These are phyloP conservation scores for Ciona savignyi DNA, from an alignment of 23 tunicate genomes.

Conservation along the genomic window DNA sequence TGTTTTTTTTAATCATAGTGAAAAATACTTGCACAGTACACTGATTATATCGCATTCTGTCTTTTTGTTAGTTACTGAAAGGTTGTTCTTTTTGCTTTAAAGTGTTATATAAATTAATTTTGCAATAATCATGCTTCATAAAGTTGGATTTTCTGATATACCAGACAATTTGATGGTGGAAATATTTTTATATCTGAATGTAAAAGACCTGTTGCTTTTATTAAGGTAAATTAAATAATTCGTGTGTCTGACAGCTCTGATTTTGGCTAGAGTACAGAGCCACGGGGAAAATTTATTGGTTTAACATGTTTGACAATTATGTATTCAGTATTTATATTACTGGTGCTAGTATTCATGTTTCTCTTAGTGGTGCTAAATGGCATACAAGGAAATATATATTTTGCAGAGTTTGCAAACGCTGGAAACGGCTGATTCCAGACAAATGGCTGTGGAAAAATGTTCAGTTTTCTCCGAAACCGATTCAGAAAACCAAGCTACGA, in stretches of 20 bases:
- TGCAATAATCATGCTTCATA: neutral
- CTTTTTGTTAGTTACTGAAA: too few relatives aligned
- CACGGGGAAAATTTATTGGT: too few relatives aligned
- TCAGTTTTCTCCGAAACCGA: constrained; percentile 40
- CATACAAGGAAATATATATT: too few relatives aligned
- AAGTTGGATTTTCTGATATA: neutral
- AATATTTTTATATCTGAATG: neutral
- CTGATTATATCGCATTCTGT: too few relatives aligned
- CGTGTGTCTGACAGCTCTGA: too few relatives aligned
- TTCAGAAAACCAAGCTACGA: constrained; percentile 26
- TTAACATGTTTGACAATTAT: too few relatives aligned
- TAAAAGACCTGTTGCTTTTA: neutral
- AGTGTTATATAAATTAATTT: neutral
- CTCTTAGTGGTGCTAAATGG: neutral
- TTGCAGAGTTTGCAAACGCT: constrained; percentile 55
- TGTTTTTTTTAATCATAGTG: too few relatives aligned
- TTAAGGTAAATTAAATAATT: neutral
- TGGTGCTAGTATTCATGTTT: neutral
- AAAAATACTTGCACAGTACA: too few relatives aligned
- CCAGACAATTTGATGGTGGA: neutral
- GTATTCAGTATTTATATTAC: too few relatives aligned
- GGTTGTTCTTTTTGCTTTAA: neutral
- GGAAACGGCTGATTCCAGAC: constrained; percentile 41
- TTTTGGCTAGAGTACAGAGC: too few relatives aligned
- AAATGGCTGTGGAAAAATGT: constrained; percentile 69